Evolutionary conservation across 30 jellyfish, hydroid and myxozoan species (phyloP), one percentile per base, ranked within the genome.

Genomic region (Aurelia sp.): DNA sequence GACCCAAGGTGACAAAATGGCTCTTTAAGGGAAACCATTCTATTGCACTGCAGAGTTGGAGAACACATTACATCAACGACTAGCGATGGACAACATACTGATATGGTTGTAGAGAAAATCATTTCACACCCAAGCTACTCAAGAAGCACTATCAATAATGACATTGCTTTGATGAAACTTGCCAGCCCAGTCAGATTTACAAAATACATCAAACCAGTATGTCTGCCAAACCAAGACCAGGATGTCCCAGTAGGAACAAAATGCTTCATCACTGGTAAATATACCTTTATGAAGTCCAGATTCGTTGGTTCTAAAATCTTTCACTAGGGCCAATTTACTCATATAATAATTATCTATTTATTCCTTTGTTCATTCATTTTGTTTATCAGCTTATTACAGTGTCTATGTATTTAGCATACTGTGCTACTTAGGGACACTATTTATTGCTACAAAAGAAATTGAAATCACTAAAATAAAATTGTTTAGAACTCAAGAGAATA

Each of bases 151-250:
- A 40, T 88, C 52, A 75, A 93, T 62, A 51, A 93, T 40, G 97
- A 93, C 80, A 89, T 93, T 71, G 97, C 97, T 20, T 62, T 93
- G 85, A 55, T 93, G 84, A 83, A 93, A 58, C 88, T 93, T 51
- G 37, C 77, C 4, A 41, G 73, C 19, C 97, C 98, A 33, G 77
- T 79, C 48, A 76, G 51, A 19, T 70, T 87, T 67, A 86, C 90
- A 30, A 77, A 73, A 40, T 78, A 81, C 40, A 95, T 93, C 31
- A 88, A 84, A 59, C 96, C 97, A n/a, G 96, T 78, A 11, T 93
- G 98, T 59, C 79, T 93, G 10, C 98, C 98, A 16, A 50, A 62
- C 18, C 89, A 71, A 13, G 96, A 50, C 47, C 71, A 60, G 17
- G 79, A 83, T 52, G 96, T 87, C 58, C 91, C 96, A 19, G 91